Conservation (phyloP, 2,113 vertebrate genomes). For the Carassius gibelio region DNA sequence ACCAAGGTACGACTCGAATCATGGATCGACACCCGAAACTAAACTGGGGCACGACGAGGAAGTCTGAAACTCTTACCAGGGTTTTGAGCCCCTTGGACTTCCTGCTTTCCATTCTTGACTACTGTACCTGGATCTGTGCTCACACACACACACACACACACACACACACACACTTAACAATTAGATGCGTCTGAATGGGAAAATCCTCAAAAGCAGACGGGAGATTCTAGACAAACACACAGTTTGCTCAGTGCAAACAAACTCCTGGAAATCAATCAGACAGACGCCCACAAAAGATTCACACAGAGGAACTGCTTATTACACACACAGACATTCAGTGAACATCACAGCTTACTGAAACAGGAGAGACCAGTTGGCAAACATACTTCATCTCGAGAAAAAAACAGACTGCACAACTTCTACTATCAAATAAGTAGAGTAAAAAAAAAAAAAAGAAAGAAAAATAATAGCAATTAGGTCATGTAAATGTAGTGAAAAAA, state of each 20-base stretch:
- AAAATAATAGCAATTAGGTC: no score
- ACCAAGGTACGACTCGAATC: background rate
- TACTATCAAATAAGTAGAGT: background rate
- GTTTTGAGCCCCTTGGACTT: constrained; percentile 73
- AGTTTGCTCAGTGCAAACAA: constrained; percentile 9
- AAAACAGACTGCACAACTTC: background rate
- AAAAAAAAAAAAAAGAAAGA: no score
- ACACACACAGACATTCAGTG: constrained; percentile 22
- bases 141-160: constrained; percentile 58
- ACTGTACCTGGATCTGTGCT: constrained; percentile 72
- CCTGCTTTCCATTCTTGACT: constrained; percentile 85
- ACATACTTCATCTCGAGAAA: background rate
- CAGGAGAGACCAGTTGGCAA: background rate
- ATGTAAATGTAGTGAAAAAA: background rate
- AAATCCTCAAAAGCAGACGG: background rate
- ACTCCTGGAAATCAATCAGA: background rate
- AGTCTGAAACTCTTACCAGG: constrained; percentile 74
- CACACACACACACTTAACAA: constrained; percentile 50
- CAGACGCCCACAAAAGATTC: constrained; percentile 6
- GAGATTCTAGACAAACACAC: constrained; percentile 17
- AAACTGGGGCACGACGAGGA: background rate
- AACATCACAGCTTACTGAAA: background rate
- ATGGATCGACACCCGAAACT: background rate
- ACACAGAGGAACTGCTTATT: constrained; percentile 1
- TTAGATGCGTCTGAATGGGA: background rate